Base-by-base conservation (phyloP, 2,113 vertebrate species). In the Crotalus helleri region DNA sequence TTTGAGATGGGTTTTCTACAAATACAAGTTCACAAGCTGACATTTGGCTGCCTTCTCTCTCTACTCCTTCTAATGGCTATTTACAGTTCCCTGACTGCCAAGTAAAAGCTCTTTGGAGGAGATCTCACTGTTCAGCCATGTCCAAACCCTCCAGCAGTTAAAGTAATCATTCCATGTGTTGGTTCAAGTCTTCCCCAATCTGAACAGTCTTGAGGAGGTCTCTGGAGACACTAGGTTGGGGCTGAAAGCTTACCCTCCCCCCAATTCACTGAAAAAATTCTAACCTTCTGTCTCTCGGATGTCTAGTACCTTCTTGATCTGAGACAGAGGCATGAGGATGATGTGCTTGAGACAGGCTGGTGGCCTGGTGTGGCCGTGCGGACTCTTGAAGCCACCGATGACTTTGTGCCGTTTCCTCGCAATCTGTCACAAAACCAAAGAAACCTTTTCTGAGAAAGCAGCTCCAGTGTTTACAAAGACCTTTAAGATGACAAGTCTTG, bases 321-420 rank as follows among this genome's bases (percentile, higher is more conserved):
- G 99, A 89, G 99, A 99, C 92, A 99, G 98, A 2, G 99, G 99
- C 99, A 99, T 99, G 58, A 99, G 97, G 54, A 98, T 95, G 93
- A 99, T 98, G 95, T 99, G 99, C 94, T 99, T 99, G 85, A 99
- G 98, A 64, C 98, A 98, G 12, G 99, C 98, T 4, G 98, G 98
- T 0, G 99, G 99, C 69, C 99, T 98, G 0, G 98, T 98, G 87
- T 99, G 98, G 53, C 98, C 98, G 95, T 98, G 97, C 0, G 99
- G 99, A 96, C 99, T 99, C 97, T 98, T 98, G 95, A 99, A 99
- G 19, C 98, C 98, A 94, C 98, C 99, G 90, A 99, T 99, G 95
- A 99, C 99, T 96, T 99, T 99, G 96, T 99, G 99, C 39, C 99
- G 97, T 95, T 99, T 99, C 96, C 99, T 98, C 0, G 99, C 99